phyloP scores from a whole-genome alignment of 2,113 vertebrate genomes.

The Pangasianodon gigas region DNA sequence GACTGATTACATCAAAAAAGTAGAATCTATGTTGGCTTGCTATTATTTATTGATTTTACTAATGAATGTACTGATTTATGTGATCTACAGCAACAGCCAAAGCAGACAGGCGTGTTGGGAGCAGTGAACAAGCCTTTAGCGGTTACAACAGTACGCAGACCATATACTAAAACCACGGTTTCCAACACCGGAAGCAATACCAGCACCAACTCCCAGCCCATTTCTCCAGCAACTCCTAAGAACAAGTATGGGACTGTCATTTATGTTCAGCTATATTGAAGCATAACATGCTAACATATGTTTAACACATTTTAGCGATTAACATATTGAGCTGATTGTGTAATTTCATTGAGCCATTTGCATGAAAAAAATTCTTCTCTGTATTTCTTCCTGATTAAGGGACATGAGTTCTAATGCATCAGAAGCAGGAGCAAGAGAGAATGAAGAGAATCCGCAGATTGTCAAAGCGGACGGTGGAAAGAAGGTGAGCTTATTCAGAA shows the following conservation, averaged over 20 bases:
- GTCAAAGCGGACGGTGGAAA: slow-evolving; percentile 83
- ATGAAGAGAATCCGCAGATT: slow-evolving; percentile 93
- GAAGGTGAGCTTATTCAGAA: slow-evolving; percentile 70
- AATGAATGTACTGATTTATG: background rate
- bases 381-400: slow-evolving; percentile 62
- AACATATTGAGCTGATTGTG: background rate
- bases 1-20: background rate
- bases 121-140: slow-evolving; percentile 94
- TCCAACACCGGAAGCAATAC: slow-evolving; percentile 83
- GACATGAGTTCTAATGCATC: slow-evolving; percentile 81
- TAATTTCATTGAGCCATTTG: background rate
- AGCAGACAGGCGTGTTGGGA: slow-evolving; percentile 87
- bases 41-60: background rate
- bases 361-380: background rate
- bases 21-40: background rate
- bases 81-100: slow-evolving; percentile 76
- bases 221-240: slow-evolving; percentile 81
- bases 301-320: background rate
- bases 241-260: slow-evolving; percentile 77
- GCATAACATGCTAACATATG: background rate
- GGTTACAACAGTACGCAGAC: slow-evolving; percentile 84
- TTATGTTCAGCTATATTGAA: background rate
- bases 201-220: slow-evolving; percentile 85
- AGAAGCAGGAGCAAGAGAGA: slow-evolving; percentile 89
- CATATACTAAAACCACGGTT: slow-evolving; percentile 82